These are phyloP conservation scores for Cynocephalus volans DNA, from an alignment of 2,113 vertebrate species.

Conservation along the genomic window DNA sequence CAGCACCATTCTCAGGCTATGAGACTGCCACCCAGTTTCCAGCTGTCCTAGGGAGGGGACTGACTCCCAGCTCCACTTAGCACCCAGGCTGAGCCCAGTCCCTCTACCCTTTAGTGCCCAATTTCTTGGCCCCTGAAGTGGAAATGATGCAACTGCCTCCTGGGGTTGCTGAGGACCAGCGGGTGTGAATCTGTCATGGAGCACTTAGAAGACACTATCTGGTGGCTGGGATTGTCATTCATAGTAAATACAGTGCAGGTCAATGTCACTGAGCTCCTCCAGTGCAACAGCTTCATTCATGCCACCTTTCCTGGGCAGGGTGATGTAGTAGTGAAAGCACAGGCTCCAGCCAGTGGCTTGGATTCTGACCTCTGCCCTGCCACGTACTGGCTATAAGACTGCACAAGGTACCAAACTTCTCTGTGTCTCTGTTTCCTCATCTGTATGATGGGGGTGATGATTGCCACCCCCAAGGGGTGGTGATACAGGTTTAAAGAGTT, in stretches of 20 bases:
- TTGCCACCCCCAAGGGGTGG: rapidly evolving
- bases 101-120: neutral
- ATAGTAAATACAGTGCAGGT: neutral
- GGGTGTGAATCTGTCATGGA: rapidly evolving
- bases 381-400: neutral
- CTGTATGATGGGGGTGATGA: too few species aligned
- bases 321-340: neutral
- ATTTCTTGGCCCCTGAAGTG: neutral
- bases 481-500: neutral
- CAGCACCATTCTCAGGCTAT: rapidly evolving
- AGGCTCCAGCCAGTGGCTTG: neutral
- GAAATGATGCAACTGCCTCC: neutral
- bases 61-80: too few species aligned
- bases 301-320: neutral
- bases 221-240: neutral
- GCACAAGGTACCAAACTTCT: neutral
- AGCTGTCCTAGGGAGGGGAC: neutral
- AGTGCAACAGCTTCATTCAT: rapidly evolving
- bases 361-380: too few species aligned
- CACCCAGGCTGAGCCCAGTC: neutral
- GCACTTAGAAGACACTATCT: too few species aligned
- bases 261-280: rapidly evolving
- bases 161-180: neutral
- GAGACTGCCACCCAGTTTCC: neutral
- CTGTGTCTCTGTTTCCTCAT: neutral